These are phyloP conservation scores for Zhuqinia jingwanae DNA, from an alignment of 2,888 invertebrate species.

Conservation along the genomic window DNA sequence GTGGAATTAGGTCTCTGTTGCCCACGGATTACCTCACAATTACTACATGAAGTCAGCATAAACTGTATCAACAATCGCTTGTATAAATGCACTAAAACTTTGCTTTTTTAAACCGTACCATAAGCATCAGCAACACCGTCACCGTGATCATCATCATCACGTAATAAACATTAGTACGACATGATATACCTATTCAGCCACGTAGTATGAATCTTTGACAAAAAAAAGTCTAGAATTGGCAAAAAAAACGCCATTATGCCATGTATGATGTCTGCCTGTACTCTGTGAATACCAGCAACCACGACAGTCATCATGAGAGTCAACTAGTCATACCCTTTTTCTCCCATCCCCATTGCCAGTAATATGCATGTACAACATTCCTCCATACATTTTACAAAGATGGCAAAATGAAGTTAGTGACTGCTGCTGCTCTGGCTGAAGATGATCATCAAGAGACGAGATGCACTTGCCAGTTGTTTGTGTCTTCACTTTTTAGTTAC, in stretches of 20 bases:
- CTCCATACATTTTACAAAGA: slow-evolving; percentile 9
- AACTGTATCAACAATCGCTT: slow-evolving; percentile 7
- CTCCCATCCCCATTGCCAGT: not conserved
- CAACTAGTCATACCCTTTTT: not conserved
- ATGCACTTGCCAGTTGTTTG: slow-evolving; percentile 33
- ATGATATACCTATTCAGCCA: not conserved
- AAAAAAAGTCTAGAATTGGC: slow-evolving; percentile 13
- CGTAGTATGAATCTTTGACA: not conserved
- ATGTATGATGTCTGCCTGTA: too few species aligned
- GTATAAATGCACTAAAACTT: not conserved
- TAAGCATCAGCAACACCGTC: not conserved
- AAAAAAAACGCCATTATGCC: not conserved
- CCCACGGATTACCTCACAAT: slow-evolving; percentile 58
- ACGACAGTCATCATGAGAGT: not conserved
- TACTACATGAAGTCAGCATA: not conserved
- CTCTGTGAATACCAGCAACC: not conserved
- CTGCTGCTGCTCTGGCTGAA: too few species aligned
- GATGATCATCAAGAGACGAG: not conserved
- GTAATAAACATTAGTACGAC: not conserved
- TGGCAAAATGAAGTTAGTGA: slow-evolving; percentile 29
- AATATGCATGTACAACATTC: slow-evolving; percentile 19
- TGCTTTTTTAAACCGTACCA: slow-evolving; percentile 16
- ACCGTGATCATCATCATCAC: not conserved
- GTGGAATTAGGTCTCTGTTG: slow-evolving; percentile 8
- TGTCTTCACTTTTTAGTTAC: not conserved